Conservation (phyloP, 2,888 invertebrate species). For the Artemia sinica region DNA sequence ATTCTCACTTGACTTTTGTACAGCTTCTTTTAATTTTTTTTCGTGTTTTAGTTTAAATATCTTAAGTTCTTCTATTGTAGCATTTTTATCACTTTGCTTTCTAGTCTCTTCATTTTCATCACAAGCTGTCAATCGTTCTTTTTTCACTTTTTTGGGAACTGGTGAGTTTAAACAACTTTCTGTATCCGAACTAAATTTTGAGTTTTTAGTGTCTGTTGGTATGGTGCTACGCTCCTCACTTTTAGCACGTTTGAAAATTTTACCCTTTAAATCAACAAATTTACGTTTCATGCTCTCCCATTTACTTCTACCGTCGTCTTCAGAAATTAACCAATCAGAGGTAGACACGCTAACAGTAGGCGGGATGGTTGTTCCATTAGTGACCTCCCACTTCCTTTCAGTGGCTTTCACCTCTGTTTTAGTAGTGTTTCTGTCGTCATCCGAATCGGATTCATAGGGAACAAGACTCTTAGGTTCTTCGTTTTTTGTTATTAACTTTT, state of each 20-base stretch:
- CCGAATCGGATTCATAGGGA: constrained; percentile 26
- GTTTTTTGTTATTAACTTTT: neutral
- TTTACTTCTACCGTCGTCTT: neutral
- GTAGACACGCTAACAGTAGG: neutral
- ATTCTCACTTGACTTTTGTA: neutral
- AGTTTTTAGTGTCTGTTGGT: neutral
- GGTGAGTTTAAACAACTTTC: neutral
- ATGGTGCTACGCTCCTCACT: neutral
- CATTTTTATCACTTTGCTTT: constrained; percentile 8
- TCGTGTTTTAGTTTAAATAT: neutral
- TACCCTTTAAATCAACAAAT: neutral
- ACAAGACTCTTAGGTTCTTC: constrained; percentile 18
- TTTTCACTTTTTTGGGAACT: neutral
- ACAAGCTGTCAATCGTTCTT: neutral
- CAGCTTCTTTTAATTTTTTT: neutral
- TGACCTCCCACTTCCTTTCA: neutral
- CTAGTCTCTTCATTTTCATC: constrained; percentile 1
- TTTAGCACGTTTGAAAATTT: constrained; percentile 1
- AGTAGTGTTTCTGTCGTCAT: constrained; percentile 25
- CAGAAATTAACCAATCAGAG: neutral
- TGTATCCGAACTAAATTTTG: neutral
- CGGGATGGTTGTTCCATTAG: neutral
- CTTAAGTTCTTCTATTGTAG: neutral
- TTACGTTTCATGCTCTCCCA: constrained; percentile 8
- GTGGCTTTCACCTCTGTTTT: neutral